phyloP scores from a whole-genome alignment of 1,140 invertebrate genomes.

The Asobara japonica region DNA sequence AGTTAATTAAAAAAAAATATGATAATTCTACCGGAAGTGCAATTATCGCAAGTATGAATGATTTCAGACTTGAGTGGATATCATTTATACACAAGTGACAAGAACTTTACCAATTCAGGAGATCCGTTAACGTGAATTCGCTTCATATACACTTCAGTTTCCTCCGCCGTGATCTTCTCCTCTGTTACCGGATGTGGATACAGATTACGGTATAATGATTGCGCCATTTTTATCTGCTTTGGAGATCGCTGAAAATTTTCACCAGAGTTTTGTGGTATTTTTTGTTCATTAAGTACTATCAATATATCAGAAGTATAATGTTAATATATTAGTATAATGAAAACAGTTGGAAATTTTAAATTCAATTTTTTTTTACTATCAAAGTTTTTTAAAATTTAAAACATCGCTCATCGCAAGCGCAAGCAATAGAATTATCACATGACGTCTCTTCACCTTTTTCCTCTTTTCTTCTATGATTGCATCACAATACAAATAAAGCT shows the following conservation, averaged over 20 bases:
- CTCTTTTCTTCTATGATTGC: constrained; percentile 68
- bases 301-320: too few relatives aligned
- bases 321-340: too few relatives aligned
- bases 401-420: too few relatives aligned
- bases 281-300: neutral
- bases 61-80: too few relatives aligned
- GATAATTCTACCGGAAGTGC: too few relatives aligned
- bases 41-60: too few relatives aligned
- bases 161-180: constrained; percentile 23
- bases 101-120: constrained; percentile 47
- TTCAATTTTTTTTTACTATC: too few relatives aligned
- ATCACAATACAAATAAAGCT: constrained; percentile 72
- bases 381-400: too few relatives aligned
- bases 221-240: constrained; percentile 46
- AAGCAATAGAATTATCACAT: neutral
- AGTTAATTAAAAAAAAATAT: too few relatives aligned
- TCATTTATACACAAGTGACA: too few relatives aligned
- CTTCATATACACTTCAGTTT: constrained; percentile 46
- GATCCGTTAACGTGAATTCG: constrained; percentile 38
- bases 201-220: constrained; percentile 46
- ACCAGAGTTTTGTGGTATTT: neutral
- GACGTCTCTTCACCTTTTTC: constrained; percentile 62
- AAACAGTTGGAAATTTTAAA: too few relatives aligned
- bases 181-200: constrained; percentile 42
- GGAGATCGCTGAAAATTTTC: constrained; percentile 31